Conservation (phyloP, 2,888 invertebrate genomes). For the Pterobdella sp. region DNA sequence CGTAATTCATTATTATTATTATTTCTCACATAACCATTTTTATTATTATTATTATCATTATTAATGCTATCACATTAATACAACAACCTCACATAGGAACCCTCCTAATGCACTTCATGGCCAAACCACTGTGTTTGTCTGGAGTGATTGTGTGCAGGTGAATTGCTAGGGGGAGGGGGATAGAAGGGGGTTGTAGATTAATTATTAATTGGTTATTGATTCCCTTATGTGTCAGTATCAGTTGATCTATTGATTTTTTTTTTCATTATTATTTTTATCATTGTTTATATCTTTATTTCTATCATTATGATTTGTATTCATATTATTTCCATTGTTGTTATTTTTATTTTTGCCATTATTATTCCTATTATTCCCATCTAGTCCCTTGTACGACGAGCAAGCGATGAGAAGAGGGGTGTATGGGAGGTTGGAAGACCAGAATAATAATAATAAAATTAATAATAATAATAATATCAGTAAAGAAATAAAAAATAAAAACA, state of each 20-base stretch:
- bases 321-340: too few relatives aligned
- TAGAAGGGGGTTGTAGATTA: not conserved
- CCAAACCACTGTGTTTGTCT: conserved; percentile 62
- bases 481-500: too few relatives aligned
- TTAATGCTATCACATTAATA: not conserved
- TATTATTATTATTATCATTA: not conserved
- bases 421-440: not conserved
- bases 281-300: too few relatives aligned
- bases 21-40: not conserved
- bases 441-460: not conserved
- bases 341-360: not conserved
- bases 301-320: too few relatives aligned
- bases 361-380: not conserved
- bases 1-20: too few relatives aligned
- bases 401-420: not conserved
- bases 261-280: too few relatives aligned
- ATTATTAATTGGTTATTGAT: not conserved
- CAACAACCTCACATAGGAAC: conserved; percentile 47
- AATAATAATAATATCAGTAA: too few relatives aligned
- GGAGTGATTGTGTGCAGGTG: conserved; percentile 65
- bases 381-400: not conserved
- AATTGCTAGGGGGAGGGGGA: conserved; percentile 37
- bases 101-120: conserved; percentile 63
- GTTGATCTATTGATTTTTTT: too few relatives aligned
- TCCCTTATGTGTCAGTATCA: too few relatives aligned